Conservation (phyloP, 2,888 invertebrate genomes). For the Lymantria dispar region DNA sequence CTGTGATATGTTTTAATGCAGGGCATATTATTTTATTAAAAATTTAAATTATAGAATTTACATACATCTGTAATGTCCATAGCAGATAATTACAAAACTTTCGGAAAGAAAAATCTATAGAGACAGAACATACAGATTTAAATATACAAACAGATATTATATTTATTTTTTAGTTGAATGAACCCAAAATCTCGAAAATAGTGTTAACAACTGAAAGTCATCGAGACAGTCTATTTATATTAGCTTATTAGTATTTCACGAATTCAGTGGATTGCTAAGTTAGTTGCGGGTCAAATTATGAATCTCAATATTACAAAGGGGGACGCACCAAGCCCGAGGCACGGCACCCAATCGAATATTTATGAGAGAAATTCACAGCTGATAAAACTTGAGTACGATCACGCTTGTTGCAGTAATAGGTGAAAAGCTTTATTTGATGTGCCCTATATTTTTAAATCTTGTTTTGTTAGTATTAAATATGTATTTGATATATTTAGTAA, state of each 20-base stretch:
- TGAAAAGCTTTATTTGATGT: constrained; percentile 41
- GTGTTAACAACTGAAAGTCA: constrained; percentile 9
- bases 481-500: constrained; percentile 2
- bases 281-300: constrained; percentile 68
- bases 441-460: constrained; percentile 21
- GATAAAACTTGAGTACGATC: constrained; percentile 58
- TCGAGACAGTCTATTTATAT: constrained; percentile 30
- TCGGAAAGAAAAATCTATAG: no score
- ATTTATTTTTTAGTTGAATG: not conserved
- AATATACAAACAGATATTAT: no score
- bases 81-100: no score
- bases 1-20: no score
- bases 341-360: constrained; percentile 68
- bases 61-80: no score
- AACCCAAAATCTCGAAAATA: constrained; percentile 7
- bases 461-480: constrained; percentile 11
- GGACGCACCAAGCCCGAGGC: constrained; percentile 40
- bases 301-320: constrained; percentile 67
- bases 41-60: no score
- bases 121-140: no score
- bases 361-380: constrained; percentile 76
- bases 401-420: constrained; percentile 47
- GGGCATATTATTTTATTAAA: no score
- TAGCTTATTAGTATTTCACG: constrained; percentile 47
- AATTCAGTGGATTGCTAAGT: constrained; percentile 53